A percentile compares a stretch with the other conserved stretches of the same genome.
Conservation (phyloP, 2,888 invertebrate genomes). For the Marasmarcha lunaedactyla region DNA sequence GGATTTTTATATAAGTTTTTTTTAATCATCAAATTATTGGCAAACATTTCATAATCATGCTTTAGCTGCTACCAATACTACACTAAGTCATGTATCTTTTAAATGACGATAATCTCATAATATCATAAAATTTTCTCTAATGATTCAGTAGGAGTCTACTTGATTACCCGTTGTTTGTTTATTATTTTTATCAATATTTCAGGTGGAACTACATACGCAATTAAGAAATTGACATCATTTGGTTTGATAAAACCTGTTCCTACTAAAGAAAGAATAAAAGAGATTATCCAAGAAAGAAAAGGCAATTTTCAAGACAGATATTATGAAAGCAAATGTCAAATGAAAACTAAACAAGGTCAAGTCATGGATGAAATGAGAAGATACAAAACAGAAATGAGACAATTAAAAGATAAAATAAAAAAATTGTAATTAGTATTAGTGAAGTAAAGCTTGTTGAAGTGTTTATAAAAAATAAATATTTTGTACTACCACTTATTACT, state of each 20-base stretch:
- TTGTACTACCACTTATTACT: background rate
- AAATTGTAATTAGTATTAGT: constrained; percentile 30
- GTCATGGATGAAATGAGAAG: constrained; percentile 65
- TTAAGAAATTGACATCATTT: constrained; percentile 81
- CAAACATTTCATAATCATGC: no score
- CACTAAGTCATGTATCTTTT: no score
- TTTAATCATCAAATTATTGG: no score
- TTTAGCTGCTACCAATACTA: no score
- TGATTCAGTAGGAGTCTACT: no score
- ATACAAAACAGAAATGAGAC: constrained; percentile 58
- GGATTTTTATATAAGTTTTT: no score
- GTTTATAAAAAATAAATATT: background rate
- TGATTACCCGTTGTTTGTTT: no score
- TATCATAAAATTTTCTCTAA: no score
- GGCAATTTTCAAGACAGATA: constrained; percentile 73
- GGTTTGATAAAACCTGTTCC: constrained; percentile 90
- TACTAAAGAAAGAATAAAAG: constrained; percentile 71
- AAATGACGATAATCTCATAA: no score
- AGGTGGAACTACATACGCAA: constrained; percentile 89
- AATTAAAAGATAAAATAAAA: constrained; percentile 57
- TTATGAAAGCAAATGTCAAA: constrained; percentile 63
- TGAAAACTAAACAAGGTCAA: constrained; percentile 48
- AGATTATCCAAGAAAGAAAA: constrained; percentile 72
- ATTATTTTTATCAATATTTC: constrained; percentile 5
- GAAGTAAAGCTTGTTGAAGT: constrained; percentile 2